These are phyloP conservation scores for Ophthalmolycus amberensis DNA, from an alignment of 2,113 vertebrate genomes.

Conservation along the genomic window DNA sequence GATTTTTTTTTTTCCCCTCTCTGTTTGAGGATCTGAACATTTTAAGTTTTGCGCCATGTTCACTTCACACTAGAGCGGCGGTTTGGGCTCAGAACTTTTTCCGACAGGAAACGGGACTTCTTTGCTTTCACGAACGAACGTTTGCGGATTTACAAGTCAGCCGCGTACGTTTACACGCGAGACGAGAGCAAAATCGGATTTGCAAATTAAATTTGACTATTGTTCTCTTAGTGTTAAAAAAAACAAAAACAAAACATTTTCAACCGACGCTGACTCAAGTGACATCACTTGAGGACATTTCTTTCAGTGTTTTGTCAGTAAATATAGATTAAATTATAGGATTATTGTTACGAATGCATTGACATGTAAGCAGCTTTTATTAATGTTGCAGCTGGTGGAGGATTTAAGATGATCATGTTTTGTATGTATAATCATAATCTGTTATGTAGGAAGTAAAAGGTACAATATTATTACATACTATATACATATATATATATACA, in stretches of 20 bases:
- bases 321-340: slow-evolving; percentile 1
- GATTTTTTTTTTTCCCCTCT: slow-evolving; percentile 54
- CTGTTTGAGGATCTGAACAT: slow-evolving; percentile 68
- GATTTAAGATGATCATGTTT: background rate
- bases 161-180: background rate
- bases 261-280: background rate
- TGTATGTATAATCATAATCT: slow-evolving; percentile 8
- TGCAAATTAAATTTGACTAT: background rate
- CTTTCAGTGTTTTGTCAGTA: background rate
- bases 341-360: slow-evolving; percentile 4
- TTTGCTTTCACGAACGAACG: background rate
- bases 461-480: background rate
- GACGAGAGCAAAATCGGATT: background rate
- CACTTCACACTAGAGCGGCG: slow-evolving; percentile 15
- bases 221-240: background rate
- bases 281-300: background rate
- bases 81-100: slow-evolving; percentile 57
- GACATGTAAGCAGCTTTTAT: background rate
- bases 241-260: no score
- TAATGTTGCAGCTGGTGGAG: slow-evolving; percentile 17
- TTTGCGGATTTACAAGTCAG: background rate
- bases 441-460: background rate
- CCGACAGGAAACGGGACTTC: background rate
- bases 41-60: slow-evolving; percentile 68
- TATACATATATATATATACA: no score